Evolutionary conservation across 2,113 vertebrate species (phyloP).

Genomic region (Gymnarchus niloticus): DNA sequence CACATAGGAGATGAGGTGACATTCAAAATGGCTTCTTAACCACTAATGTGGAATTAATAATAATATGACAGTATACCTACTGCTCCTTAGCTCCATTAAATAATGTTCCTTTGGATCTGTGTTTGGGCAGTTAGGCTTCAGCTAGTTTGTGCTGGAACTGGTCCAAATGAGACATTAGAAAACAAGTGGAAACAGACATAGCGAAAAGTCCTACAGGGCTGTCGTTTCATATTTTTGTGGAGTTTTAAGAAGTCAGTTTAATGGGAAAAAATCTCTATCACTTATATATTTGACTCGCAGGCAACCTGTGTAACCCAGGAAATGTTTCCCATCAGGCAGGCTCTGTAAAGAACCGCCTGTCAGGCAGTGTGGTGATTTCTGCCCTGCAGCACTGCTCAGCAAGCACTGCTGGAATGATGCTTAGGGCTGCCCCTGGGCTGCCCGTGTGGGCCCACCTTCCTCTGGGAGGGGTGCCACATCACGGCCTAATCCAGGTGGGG

Average conservation of each 20-base stretch:
- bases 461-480: constrained; percentile 26
- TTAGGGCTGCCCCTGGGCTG: neutral
- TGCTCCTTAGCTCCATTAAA: neutral
- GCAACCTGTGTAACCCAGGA: neutral
- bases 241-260: neutral
- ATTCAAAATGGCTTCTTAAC: neutral
- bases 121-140: neutral
- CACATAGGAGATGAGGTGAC: neutral
- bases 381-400: neutral
- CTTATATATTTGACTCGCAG: neutral
- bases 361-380: neutral
- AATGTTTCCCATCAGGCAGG: neutral
- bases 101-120: neutral
- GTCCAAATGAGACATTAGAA: neutral
- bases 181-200: neutral
- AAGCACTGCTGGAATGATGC: neutral
- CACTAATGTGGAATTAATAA: neutral
- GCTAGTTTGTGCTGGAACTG: neutral
- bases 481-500: constrained; percentile 17
- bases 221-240: neutral
- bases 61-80: neutral
- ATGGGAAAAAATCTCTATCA: no score
- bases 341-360: no score
- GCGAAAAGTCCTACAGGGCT: neutral
- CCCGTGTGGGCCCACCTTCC: constrained; percentile 10